Base-by-base conservation (phyloP, 2,797 vertebrate species). In the Mormyrus proboscirostris region DNA sequence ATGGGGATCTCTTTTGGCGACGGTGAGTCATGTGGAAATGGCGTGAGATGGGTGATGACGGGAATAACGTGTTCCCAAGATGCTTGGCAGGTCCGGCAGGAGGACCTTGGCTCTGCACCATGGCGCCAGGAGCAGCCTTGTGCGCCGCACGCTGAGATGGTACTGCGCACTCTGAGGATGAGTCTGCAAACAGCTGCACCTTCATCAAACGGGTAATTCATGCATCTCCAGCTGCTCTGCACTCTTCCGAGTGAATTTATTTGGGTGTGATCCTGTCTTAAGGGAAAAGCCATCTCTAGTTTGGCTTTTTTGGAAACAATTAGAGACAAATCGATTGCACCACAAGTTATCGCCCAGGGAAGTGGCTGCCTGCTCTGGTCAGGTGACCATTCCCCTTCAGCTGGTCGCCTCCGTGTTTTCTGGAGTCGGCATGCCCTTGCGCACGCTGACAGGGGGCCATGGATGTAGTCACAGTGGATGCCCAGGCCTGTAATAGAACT, bases 351-450 rank as follows among this genome's bases (percentile, higher is more conserved):
- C 7, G 1, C 19, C 22, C 51, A 12, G 25, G 85, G 51, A 51
- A 86, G 14, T 86, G 85, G 51, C n/a, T 86, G 7, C 3, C 22
- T 33, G 41, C 19, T 47, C 57, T 14, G 41, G 44, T 41, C 57
- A 25, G 53, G 57, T 41, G 25, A 85, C 79, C 82, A 29, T 51
- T 65, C 57, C 16, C 82, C 19, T 65, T 16, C 33, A 50, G 41
- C 12, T 33, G 25, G 65, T 33, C 33, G 29, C 12, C 79, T 90
- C 86, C 47, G 47, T 89, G 49, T 55, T 55, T 51, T 14, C 29
- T 14, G 50, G 89, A 88, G 90, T 92, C 89, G 92, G 91, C 89
- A 87, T 90, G 44, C 83, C 84, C 59, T 86, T 90, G 65, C 89
- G 55, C 38, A 87, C 83, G 88, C 88, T 73, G 38, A 41, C 69